Conservation (phyloP, 64 coral and sea anemone genomes). For the Anthopleura sola region DNA sequence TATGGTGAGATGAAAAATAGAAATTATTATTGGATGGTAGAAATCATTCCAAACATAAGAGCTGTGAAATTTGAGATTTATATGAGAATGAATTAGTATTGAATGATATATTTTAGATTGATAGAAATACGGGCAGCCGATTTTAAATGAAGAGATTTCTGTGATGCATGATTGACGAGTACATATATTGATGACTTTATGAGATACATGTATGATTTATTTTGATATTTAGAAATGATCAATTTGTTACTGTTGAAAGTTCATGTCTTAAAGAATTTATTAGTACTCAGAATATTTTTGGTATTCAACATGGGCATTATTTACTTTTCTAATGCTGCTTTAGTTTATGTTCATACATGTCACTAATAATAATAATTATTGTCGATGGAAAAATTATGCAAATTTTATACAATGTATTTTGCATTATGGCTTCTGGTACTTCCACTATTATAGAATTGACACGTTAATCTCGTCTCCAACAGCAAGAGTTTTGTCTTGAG, state of each 20-base stretch:
- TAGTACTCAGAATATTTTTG: neutral
- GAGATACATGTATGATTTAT: neutral
- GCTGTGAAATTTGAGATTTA: neutral
- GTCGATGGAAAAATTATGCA: no score
- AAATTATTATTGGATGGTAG: neutral
- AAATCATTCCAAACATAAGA: neutral
- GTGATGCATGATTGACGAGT: neutral
- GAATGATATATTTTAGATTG: neutral
- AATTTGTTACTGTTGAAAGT: slow-evolving; percentile 5
- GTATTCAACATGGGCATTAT: neutral
- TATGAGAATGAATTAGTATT: neutral
- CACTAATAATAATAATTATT: no score
- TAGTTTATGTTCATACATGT: neutral
- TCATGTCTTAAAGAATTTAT: neutral
- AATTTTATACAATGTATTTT: no score
- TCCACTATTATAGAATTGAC: no score
- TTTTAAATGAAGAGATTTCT: neutral
- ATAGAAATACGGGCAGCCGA: neutral
- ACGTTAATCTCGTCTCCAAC: no score
- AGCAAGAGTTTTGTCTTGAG: no score
- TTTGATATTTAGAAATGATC: neutral
- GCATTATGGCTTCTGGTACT: no score
- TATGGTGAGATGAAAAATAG: neutral
- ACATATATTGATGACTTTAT: neutral
- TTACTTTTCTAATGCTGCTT: neutral